Conservation (phyloP, 2,888 invertebrate genomes). For the Drosophila hamatofila region DNA sequence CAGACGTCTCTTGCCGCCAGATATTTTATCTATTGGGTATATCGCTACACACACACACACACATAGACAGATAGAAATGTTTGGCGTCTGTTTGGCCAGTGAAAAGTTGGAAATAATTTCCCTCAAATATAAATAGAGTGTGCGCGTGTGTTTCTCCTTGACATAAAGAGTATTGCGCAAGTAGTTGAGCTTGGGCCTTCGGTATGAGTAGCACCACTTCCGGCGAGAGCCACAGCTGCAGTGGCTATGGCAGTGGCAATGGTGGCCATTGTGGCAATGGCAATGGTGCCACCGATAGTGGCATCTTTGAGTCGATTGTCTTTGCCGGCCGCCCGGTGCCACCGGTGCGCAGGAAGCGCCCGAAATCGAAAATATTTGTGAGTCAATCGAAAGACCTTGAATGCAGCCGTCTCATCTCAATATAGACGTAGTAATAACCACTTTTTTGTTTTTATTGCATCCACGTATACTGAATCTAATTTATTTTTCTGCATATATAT, state of each 20-base stretch:
- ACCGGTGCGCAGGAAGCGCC: constrained; percentile 83
- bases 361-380: constrained; percentile 82
- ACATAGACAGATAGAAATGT: constrained; percentile 48
- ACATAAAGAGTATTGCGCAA: constrained; percentile 61
- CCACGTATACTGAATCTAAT: constrained; percentile 32
- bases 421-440: constrained; percentile 47
- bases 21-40: constrained; percentile 35
- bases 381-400: constrained; percentile 65
- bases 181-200: constrained; percentile 32
- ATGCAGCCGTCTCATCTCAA: constrained; percentile 25
- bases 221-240: constrained; percentile 80
- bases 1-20: constrained; percentile 38
- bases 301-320: constrained; percentile 69
- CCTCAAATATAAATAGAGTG: constrained; percentile 41
- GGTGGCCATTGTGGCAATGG: constrained; percentile 23
- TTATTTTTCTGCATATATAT: constrained; percentile 31
- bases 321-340: constrained; percentile 81
- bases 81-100: constrained; percentile 70
- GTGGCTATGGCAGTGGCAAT: constrained; percentile 51
- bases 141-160: constrained; percentile 28
- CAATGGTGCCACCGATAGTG: constrained; percentile 38
- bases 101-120: constrained; percentile 57
- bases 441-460: constrained; percentile 29
- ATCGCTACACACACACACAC: not conserved
- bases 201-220: constrained; percentile 82